A percentile compares a stretch with the other conserved stretches of the same genome.
These are phyloP conservation scores for Leptoclinus maculatus DNA, from an alignment of 2,797 vertebrate genomes.

Conservation along the genomic window DNA sequence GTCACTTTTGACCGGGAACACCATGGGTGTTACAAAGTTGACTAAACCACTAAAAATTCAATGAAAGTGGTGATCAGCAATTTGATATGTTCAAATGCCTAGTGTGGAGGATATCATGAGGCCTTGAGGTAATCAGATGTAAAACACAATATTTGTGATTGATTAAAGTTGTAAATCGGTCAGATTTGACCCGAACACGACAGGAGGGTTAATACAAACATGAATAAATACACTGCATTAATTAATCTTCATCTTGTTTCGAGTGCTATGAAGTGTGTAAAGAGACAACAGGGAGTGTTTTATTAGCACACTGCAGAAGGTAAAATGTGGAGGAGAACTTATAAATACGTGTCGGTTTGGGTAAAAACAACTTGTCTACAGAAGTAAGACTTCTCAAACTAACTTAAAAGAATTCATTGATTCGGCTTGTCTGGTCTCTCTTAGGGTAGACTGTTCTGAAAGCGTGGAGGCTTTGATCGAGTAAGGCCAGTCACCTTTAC, in stretches of 20 bases:
- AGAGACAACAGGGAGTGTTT: neutral
- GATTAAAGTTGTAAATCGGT: too few species aligned
- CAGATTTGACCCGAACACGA: too few species aligned
- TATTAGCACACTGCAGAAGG: neutral
- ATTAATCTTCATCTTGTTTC: conserved; percentile 13
- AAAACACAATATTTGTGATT: too few species aligned
- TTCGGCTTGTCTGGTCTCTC: conserved; percentile 46
- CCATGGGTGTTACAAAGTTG: too few species aligned
- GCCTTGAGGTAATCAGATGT: too few species aligned
- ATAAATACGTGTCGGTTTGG: conserved; percentile 16
- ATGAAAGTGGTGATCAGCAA: too few species aligned
- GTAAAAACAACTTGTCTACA: conserved; percentile 18
- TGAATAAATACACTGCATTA: conserved; percentile 22
- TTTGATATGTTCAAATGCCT: too few species aligned
- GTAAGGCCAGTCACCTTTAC: conserved; percentile 51
- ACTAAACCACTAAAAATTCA: too few species aligned
- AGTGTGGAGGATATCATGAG: too few species aligned
- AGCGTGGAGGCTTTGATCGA: conserved; percentile 49
- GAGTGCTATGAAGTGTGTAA: neutral
- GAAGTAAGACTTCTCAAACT: conserved; percentile 58
- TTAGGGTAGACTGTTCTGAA: conserved; percentile 41
- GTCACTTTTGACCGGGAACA: too few species aligned
- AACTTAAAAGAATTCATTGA: conserved; percentile 63
- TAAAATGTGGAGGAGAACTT: conserved; percentile 2
- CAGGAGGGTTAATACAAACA: conserved; percentile 20